Percentiles rank a stretch among this genome's conserved stretches.
These are phyloP conservation scores for Andrena trimmerana DNA, from an alignment of 2,888 invertebrate genomes.

Conservation along the genomic window DNA sequence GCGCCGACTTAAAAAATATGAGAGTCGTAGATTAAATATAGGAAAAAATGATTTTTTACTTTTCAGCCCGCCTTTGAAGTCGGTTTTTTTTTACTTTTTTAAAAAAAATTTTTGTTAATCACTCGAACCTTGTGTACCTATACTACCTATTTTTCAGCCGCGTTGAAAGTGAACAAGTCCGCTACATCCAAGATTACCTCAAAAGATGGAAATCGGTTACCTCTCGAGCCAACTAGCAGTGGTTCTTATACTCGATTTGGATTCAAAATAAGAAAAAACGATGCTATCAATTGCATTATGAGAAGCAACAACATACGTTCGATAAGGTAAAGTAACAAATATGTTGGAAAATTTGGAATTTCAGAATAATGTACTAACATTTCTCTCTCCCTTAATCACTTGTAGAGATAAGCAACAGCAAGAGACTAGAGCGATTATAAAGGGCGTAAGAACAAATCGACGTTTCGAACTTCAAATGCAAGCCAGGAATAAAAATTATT, in stretches of 20 bases:
- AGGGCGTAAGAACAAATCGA: constrained; percentile 90
- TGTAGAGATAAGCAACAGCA: constrained; percentile 83
- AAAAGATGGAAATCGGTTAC: constrained; percentile 3
- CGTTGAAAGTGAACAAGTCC: constrained; percentile 1
- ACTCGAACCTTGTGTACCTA: too few species aligned
- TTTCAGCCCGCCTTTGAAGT: too few species aligned
- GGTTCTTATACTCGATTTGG: constrained; percentile 85
- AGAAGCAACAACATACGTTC: constrained; percentile 52
- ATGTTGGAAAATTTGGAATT: neutral
- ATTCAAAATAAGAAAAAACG: constrained; percentile 85
- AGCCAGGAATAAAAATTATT: constrained; percentile 86
- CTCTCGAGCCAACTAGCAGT: constrained; percentile 43
- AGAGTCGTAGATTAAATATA: too few species aligned
- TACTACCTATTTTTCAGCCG: constrained; percentile 37
- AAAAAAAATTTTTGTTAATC: neutral
- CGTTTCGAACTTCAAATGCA: constrained; percentile 91
- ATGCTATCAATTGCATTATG: constrained; percentile 69
- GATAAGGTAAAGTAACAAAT: constrained; percentile 37
- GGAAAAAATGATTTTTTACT: too few species aligned
- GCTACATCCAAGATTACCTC: neutral
- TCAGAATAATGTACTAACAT: neutral
- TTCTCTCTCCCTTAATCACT: constrained; percentile 14
- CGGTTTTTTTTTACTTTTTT: too few species aligned
- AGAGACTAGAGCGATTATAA: constrained; percentile 86
- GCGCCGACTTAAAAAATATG: too few species aligned